These are phyloP conservation scores for Calephelis perditalis DNA, from an alignment of 2,888 invertebrate species.

Conservation along the genomic window DNA sequence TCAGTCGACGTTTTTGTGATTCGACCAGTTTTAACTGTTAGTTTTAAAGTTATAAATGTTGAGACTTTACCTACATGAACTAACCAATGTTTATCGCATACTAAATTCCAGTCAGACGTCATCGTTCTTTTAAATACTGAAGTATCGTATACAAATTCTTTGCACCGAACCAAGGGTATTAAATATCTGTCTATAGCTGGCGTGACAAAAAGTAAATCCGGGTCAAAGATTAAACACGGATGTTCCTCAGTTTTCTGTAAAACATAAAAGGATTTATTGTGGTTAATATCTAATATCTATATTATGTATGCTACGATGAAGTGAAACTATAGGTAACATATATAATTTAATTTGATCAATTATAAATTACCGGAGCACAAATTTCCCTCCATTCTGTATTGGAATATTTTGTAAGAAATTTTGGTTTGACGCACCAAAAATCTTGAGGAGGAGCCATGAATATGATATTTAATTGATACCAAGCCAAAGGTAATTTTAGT, in stretches of 20 bases:
- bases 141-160: conserved; percentile 73
- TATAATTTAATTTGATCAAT: not conserved
- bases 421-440: conserved; percentile 76
- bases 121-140: conserved; percentile 79
- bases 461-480: conserved; percentile 81
- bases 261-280: conserved; percentile 5
- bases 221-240: conserved; percentile 66
- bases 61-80: conserved; percentile 55
- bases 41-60: too few relatives aligned
- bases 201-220: conserved; percentile 44
- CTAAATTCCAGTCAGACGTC: conserved; percentile 81
- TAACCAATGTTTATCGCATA: conserved; percentile 77
- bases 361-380: conserved; percentile 51
- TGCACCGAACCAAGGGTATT: conserved; percentile 55
- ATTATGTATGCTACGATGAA: too few relatives aligned
- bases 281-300: not conserved
- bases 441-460: conserved; percentile 79
- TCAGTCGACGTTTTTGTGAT: too few relatives aligned
- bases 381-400: conserved; percentile 65
- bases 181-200: conserved; percentile 42
- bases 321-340: too few relatives aligned
- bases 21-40: too few relatives aligned
- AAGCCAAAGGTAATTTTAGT: conserved; percentile 78
- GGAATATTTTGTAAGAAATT: conserved; percentile 37
- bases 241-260: conserved; percentile 52